Percentiles rank a stretch among this genome's conserved stretches.
These are phyloP conservation scores for Vanessa atalanta DNA, from an alignment of 1,140 invertebrate genomes.

Conservation along the genomic window DNA sequence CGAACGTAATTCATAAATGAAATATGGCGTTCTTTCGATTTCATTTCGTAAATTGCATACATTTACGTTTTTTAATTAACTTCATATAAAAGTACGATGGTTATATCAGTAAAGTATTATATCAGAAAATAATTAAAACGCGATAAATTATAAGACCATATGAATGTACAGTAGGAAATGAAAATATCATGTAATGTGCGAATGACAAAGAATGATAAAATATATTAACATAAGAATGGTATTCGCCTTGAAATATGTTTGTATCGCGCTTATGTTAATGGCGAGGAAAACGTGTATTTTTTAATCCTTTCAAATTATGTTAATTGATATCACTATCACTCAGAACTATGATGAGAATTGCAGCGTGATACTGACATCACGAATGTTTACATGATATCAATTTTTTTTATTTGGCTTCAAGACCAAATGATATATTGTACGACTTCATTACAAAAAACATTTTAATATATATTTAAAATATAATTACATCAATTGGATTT, in stretches of 20 bases:
- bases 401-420: too few relatives aligned
- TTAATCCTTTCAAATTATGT: not conserved
- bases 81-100: not conserved
- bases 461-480: too few relatives aligned
- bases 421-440: too few relatives aligned
- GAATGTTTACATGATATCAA: too few relatives aligned
- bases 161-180: constrained; percentile 47
- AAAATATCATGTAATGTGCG: constrained; percentile 47
- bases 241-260: constrained; percentile 49
- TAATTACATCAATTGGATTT: too few relatives aligned
- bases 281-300: constrained; percentile 29
- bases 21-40: constrained; percentile 1
- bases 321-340: not conserved
- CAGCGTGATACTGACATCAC: too few relatives aligned
- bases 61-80: not conserved
- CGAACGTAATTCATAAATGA: not conserved
- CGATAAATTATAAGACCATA: constrained; percentile 5
- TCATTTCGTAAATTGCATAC: not conserved
- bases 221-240: constrained; percentile 63
- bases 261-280: constrained; percentile 40
- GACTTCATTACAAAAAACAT: too few relatives aligned
- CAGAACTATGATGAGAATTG: not conserved
- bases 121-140: not conserved
- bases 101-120: not conserved
- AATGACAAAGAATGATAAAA: constrained; percentile 48